phyloP scores from a whole-genome alignment of 2,888 invertebrate species.

The Sphaerophoria taeniata region DNA sequence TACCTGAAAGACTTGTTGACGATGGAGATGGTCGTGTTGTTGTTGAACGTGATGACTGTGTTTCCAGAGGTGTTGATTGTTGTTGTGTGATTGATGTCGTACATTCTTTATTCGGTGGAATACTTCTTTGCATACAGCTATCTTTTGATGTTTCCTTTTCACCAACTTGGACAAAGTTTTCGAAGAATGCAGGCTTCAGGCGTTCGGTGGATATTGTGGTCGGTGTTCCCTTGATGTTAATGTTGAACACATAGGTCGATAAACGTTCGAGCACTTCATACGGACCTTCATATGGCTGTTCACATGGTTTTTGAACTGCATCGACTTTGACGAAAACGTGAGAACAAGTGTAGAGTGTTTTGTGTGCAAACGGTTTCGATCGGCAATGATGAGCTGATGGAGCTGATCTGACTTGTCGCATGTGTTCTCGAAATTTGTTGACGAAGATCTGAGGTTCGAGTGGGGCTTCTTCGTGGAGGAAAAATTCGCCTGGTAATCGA shows the following conservation, averaged over 20 bases:
- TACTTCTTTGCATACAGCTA: too few relatives aligned
- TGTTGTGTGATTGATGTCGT: too few relatives aligned
- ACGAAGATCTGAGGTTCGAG: constrained; percentile 36
- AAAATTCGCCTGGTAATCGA: constrained; percentile 41
- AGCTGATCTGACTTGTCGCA: constrained; percentile 29
- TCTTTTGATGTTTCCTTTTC: not conserved
- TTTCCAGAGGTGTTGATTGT: too few relatives aligned
- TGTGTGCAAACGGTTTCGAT: constrained; percentile 46
- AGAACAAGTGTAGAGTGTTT: constrained; percentile 50
- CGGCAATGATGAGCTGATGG: constrained; percentile 42
- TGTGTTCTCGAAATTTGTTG: constrained; percentile 37
- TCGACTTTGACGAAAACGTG: constrained; percentile 64
- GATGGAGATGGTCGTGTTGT: too few relatives aligned
- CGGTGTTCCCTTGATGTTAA: constrained; percentile 27
- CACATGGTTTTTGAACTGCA: constrained; percentile 51
- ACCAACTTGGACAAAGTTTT: constrained; percentile 7
- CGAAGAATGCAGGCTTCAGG: constrained; percentile 38
- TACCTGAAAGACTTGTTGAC: not conserved
- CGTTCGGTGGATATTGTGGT: constrained; percentile 39
- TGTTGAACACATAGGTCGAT: constrained; percentile 22
- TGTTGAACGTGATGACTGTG: too few relatives aligned
- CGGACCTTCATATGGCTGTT: constrained; percentile 66
- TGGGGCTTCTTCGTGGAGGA: constrained; percentile 27
- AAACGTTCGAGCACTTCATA: constrained; percentile 51
- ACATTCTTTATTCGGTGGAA: too few relatives aligned